These are phyloP conservation scores for Brachyalestes nurse DNA, from an alignment of 2,797 vertebrate genomes.

Conservation along the genomic window DNA sequence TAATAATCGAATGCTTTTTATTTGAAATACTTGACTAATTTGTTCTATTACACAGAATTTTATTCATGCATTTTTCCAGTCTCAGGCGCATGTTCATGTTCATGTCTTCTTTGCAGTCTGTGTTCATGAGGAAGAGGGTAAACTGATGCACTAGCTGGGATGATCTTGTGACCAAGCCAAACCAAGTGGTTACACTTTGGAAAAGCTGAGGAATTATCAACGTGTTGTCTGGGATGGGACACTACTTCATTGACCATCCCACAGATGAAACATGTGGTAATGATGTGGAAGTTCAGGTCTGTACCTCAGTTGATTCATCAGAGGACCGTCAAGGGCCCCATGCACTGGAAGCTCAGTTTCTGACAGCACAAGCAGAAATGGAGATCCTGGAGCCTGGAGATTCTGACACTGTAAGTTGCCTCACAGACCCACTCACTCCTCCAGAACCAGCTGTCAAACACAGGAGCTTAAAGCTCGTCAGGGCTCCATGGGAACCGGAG, in stretches of 20 bases:
- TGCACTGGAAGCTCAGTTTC: neutral
- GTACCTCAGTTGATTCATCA: neutral
- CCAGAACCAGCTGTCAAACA: neutral
- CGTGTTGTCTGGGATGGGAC: neutral
- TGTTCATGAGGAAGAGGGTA: neutral
- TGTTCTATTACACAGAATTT: neutral
- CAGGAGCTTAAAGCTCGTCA: conserved; percentile 10
- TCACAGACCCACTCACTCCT: neutral
- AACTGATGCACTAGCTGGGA: neutral
- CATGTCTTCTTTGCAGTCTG: neutral
- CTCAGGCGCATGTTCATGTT: too few species aligned
- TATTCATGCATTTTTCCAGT: neutral
- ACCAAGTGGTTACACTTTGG: neutral
- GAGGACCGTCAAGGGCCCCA: neutral
- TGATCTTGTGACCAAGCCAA: neutral
- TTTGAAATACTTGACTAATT: too few species aligned
- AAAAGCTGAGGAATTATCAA: neutral
- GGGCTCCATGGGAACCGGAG: neutral
- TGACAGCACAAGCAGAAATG: neutral
- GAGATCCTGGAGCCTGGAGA: conserved; percentile 4
- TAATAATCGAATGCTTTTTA: too few species aligned
- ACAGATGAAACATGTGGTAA: neutral
- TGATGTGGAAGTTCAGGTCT: neutral
- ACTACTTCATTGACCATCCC: neutral
- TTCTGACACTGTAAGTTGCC: conserved; percentile 1